These are phyloP conservation scores for Xyliphius kryptos DNA, from an alignment of 2,113 vertebrate genomes.

Conservation along the genomic window DNA sequence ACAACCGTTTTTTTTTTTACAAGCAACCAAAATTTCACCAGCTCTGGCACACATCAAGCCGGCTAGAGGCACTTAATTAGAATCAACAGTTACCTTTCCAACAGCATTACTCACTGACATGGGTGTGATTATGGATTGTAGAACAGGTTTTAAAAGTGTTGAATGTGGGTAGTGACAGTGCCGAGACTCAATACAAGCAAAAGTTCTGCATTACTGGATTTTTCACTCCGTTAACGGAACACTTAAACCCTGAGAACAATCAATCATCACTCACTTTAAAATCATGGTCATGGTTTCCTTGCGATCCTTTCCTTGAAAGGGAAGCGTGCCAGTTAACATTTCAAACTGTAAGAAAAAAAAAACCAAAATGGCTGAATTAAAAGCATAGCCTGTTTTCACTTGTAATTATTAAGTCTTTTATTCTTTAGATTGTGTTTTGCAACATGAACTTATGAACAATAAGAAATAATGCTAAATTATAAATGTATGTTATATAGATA, in stretches of 20 bases:
- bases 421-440: too few relatives aligned
- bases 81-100: background rate
- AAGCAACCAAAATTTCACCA: background rate
- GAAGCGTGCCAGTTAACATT: slow-evolving; percentile 79
- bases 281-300: slow-evolving; percentile 86
- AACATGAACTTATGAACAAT: too few relatives aligned
- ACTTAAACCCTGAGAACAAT: too few relatives aligned
- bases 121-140: too few relatives aligned
- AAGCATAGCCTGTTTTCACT: too few relatives aligned
- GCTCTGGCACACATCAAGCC: background rate
- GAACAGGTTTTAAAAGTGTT: too few relatives aligned
- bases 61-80: background rate
- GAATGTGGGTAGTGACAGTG: too few relatives aligned
- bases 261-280: slow-evolving; percentile 72
- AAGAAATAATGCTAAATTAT: too few relatives aligned
- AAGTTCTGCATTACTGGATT: slow-evolving; percentile 8
- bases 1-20: background rate
- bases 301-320: slow-evolving; percentile 82
- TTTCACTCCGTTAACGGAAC: background rate
- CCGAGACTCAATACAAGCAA: too few relatives aligned
- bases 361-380: slow-evolving; percentile 1
- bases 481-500: too few relatives aligned
- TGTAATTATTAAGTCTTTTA: too few relatives aligned
- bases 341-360: slow-evolving; percentile 69
- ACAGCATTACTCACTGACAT: slow-evolving; percentile 10